phyloP scores from a whole-genome alignment of 2,797 vertebrate genomes.

The Zenarchopterus dispar region DNA sequence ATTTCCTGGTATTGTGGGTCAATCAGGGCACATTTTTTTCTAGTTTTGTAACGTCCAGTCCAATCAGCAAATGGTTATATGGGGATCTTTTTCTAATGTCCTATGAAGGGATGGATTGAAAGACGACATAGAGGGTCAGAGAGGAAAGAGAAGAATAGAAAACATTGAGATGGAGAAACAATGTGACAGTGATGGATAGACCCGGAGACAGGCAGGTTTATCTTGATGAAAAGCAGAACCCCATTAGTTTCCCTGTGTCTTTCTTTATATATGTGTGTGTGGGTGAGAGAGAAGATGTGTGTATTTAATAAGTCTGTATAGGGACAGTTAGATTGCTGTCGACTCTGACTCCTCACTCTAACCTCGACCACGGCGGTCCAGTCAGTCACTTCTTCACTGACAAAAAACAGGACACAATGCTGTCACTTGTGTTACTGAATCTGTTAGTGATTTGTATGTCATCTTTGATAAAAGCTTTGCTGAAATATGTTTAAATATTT shows the following conservation, averaged over 20 bases:
- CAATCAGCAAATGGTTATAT: constrained; percentile 46
- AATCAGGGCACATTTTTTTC: constrained; percentile 51
- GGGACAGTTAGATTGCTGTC: constrained; percentile 63
- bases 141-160: constrained; percentile 5
- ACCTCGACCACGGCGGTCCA: constrained; percentile 53
- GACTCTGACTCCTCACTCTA: constrained; percentile 31
- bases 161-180: constrained; percentile 12
- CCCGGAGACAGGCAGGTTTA: constrained; percentile 31
- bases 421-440: constrained; percentile 27
- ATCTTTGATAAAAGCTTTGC: background rate
- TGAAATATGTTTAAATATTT: background rate
- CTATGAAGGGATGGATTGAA: constrained; percentile 36
- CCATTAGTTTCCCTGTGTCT: constrained; percentile 29
- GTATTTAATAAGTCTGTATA: constrained; percentile 44
- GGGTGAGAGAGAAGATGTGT: constrained; percentile 19
- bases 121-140: background rate
- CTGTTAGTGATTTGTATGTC: background rate
- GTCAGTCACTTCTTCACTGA: constrained; percentile 41
- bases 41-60: constrained; percentile 45
- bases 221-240: constrained; percentile 71
- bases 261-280: constrained; percentile 12
- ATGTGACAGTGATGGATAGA: constrained; percentile 19
- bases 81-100: constrained; percentile 40
- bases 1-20: constrained; percentile 59
- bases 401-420: constrained; percentile 49